Conservation (phyloP, 2,888 invertebrate genomes). For the Masnerella sp. region DNA sequence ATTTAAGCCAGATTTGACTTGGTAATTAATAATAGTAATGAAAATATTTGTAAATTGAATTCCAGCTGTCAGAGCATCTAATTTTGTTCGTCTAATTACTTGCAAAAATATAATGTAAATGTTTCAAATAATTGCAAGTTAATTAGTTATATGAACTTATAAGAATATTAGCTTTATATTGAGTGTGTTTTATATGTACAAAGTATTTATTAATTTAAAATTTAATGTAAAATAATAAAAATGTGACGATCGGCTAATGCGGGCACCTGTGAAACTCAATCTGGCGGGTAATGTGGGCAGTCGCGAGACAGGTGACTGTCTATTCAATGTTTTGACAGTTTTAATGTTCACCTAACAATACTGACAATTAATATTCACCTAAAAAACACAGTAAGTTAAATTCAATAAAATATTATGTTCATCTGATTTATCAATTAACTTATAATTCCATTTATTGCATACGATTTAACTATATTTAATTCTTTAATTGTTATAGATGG, state of each 20-base stretch:
- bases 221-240: not conserved
- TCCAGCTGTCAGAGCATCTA: not conserved
- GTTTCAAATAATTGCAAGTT: conserved; percentile 5
- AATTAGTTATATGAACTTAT: not conserved
- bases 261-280: conserved; percentile 1
- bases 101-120: conserved; percentile 6
- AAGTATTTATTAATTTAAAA: conserved; percentile 2
- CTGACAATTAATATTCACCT: no score
- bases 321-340: no score
- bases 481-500: not conserved
- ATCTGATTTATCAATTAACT: no score
- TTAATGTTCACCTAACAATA: no score
- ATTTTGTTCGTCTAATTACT: not conserved
- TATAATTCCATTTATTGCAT: no score
- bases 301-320: no score
- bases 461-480: no score
- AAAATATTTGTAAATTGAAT: conserved; percentile 6
- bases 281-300: no score
- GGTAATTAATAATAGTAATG: not conserved
- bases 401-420: no score
- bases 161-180: not conserved
- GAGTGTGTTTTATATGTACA: not conserved
- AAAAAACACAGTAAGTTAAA: no score
- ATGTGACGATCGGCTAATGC: conserved; percentile 2
- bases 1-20: conserved; percentile 3